phyloP scores from a whole-genome alignment of 1,140 invertebrate species.

The Hypothenemus hampei region DNA sequence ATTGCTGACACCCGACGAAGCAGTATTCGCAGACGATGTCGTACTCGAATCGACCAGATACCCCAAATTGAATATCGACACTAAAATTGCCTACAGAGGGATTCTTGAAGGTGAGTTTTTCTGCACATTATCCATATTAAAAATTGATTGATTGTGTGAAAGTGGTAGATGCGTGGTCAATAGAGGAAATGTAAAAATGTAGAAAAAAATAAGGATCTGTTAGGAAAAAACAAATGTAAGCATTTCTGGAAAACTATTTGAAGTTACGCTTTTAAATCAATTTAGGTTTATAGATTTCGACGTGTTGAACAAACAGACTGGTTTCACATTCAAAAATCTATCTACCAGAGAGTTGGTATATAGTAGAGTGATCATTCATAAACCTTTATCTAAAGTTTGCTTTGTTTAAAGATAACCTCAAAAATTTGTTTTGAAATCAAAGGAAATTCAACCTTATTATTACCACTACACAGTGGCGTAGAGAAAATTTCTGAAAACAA shows the following conservation, averaged over 20 bases:
- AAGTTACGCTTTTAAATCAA: background rate
- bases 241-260: too few species aligned
- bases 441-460: too few species aligned
- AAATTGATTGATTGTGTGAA: background rate
- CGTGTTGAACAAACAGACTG: too few species aligned
- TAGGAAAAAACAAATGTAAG: too few species aligned
- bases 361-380: too few species aligned
- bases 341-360: too few species aligned
- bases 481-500: too few species aligned
- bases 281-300: background rate
- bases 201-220: background rate
- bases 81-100: conserved; percentile 69
- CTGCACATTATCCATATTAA: background rate
- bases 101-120: conserved; percentile 66
- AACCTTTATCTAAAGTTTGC: too few species aligned
- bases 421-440: too few species aligned
- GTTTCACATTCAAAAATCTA: too few species aligned
- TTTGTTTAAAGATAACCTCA: too few species aligned
- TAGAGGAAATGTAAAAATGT: background rate
- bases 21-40: conserved; percentile 72
- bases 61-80: conserved; percentile 68
- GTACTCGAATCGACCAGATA: conserved; percentile 66
- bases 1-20: conserved; percentile 64
- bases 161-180: background rate
- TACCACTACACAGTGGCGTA: too few species aligned